phyloP scores from a whole-genome alignment of 1,140 invertebrate species.

The Lepidurus arcticus region DNA sequence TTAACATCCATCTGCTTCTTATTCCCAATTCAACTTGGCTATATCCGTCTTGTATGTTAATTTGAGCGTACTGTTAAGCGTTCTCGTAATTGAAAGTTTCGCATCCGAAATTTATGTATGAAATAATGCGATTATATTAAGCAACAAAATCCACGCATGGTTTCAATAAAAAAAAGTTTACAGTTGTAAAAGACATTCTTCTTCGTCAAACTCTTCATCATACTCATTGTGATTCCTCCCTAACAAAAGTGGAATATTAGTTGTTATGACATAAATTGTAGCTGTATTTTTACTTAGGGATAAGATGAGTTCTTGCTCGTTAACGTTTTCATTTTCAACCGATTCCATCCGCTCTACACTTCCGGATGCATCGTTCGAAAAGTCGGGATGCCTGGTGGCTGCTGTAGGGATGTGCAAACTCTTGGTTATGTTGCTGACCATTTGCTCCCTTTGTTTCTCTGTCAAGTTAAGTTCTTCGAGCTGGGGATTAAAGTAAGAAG shows the following conservation, averaged over 20 bases:
- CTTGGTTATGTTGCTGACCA: neutral
- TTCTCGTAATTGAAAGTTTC: too few relatives aligned
- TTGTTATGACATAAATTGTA: neutral
- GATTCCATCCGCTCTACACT: neutral
- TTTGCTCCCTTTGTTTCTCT: neutral
- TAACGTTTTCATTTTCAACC: neutral
- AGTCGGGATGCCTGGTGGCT: neutral
- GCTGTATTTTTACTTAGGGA: neutral
- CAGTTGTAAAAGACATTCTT: conserved; percentile 14
- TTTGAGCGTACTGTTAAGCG: too few relatives aligned
- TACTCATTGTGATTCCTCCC: neutral
- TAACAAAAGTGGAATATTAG: neutral
- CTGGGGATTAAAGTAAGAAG: neutral
- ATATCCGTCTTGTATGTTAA: too few relatives aligned
- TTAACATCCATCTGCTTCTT: too few relatives aligned
- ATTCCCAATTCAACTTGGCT: too few relatives aligned
- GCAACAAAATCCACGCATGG: neutral
- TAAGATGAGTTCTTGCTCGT: neutral
- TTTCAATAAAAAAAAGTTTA: neutral
- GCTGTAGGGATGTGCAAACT: neutral
- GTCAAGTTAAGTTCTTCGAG: neutral
- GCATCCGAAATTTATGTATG: too few relatives aligned
- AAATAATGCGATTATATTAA: neutral
- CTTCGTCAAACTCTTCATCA: neutral
- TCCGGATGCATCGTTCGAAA: neutral